A percentile compares a stretch with the other conserved stretches of the same genome.
phyloP scores from a whole-genome alignment of 2,113 vertebrate species.

The Syrmaticus mikado region DNA sequence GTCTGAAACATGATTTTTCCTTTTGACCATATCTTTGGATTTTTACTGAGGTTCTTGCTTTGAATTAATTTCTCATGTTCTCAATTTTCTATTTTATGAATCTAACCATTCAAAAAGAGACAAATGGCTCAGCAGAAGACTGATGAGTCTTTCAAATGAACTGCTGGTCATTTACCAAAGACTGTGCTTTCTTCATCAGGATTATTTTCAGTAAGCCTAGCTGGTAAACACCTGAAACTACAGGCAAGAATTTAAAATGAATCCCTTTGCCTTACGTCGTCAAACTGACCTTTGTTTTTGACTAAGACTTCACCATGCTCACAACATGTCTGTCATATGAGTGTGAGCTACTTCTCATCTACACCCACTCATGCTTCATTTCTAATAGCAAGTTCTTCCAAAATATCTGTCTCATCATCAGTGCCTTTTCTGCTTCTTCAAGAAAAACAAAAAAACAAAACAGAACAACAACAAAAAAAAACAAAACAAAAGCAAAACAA shows the following conservation, averaged over 20 bases:
- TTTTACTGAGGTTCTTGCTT: not conserved
- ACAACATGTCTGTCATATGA: slow-evolving; percentile 71
- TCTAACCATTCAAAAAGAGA: not conserved
- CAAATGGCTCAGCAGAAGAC: not conserved
- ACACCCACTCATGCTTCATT: slow-evolving; percentile 79
- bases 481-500: not conserved
- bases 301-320: slow-evolving; percentile 50
- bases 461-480: not conserved
- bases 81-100: not conserved
- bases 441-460: not conserved
- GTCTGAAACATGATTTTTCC: not conserved
- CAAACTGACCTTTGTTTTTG: slow-evolving; percentile 63
- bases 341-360: slow-evolving; percentile 74
- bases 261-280: slow-evolving; percentile 41
- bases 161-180: not conserved
- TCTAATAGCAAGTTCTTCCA: slow-evolving; percentile 79
- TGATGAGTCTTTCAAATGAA: not conserved
- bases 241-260: not conserved
- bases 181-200: not conserved
- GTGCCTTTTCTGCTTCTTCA: slow-evolving; percentile 64
- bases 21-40: not conserved
- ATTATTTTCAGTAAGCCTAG: not conserved
- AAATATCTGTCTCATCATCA: slow-evolving; percentile 80
- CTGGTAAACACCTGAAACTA: not conserved
- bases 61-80: not conserved